Base-by-base conservation (phyloP, 2,888 invertebrate species). In the Callyntrura guangdongensis region DNA sequence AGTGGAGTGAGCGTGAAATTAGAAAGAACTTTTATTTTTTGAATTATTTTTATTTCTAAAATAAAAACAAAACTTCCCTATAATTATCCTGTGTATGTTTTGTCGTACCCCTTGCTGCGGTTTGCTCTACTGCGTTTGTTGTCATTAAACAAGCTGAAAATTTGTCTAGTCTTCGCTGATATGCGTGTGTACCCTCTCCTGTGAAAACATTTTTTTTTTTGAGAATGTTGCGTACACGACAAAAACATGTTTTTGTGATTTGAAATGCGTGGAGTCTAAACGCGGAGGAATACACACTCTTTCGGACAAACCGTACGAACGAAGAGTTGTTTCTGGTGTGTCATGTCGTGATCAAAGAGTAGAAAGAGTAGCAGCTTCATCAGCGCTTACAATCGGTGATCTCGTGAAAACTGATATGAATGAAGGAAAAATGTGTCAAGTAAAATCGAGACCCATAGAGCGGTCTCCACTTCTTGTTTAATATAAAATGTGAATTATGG, bases 401-500 rank as follows among this genome's bases (percentile, higher is more conserved):
- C 17, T 36, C 74, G 49, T 74, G 74, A 74, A 74, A 74, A 17
- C 49, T 74, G 49, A 74, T 74, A 72, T 22, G 25, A 17, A 72
- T 3, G 36, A 36, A 69, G 8, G 49, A 49, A 49, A 49, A 74
- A 49, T 20, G 49, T 22, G 49, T 74, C 20, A 12, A 47, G n/a
- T n/a, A 36, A 36, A 36, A 36, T 36, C 2, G 36, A 36, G 20
- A n/a, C 72, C 22, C 0, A 17, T 36, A 17, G 17, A 17, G 22
- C 74, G n/a, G 49, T 74, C 74, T 47, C 49, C 45, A 8, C 25
- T 64, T 64, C 22, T 69, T 3, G n/a, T 49, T 11, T 74, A 74
- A 74, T 49, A 49, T 49, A 74, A 47, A 74, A 47, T 22, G 74
- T 74, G 74, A 74, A 74, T 74, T 74, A 74, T 74, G 47, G 74